Conservation (phyloP, 2,113 vertebrate genomes). For the Oryctolagus cuniculus region DNA sequence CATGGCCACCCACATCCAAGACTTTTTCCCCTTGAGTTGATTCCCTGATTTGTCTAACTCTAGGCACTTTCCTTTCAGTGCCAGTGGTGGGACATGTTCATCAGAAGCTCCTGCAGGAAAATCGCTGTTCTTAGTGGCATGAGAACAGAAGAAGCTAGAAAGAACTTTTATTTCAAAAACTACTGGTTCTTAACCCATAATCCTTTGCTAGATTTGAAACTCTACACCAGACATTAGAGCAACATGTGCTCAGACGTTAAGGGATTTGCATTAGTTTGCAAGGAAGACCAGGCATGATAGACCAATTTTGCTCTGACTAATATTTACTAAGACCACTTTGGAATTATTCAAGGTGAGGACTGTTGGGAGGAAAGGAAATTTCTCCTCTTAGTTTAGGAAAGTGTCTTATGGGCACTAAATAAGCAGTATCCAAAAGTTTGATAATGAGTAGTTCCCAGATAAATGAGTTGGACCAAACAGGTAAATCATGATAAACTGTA, state of each 20-base stretch:
- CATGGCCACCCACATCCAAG: background rate
- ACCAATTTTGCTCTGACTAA: background rate
- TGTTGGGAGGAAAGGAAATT: background rate
- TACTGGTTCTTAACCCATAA: background rate
- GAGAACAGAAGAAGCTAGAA: background rate
- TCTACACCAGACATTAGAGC: background rate
- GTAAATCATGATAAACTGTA: background rate
- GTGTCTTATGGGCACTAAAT: background rate
- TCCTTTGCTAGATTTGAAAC: background rate
- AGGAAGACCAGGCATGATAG: background rate
- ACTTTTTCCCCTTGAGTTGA: background rate
- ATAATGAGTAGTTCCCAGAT: background rate
- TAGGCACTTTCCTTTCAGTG: background rate
- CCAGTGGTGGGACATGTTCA: background rate
- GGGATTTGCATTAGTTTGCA: background rate
- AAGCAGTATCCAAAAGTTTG: background rate
- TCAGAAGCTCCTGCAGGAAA: background rate
- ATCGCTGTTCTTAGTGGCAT: background rate
- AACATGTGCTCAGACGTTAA: background rate
- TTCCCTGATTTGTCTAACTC: background rate
- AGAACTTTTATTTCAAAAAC: background rate
- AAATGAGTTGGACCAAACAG: background rate
- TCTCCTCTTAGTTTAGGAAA: background rate
- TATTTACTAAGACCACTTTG: background rate
- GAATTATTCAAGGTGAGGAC: background rate